A percentile compares a stretch with the other conserved stretches of the same genome.
phyloP scores from a whole-genome alignment of 1,140 invertebrate species.

The Saccostrea glomerata region DNA sequence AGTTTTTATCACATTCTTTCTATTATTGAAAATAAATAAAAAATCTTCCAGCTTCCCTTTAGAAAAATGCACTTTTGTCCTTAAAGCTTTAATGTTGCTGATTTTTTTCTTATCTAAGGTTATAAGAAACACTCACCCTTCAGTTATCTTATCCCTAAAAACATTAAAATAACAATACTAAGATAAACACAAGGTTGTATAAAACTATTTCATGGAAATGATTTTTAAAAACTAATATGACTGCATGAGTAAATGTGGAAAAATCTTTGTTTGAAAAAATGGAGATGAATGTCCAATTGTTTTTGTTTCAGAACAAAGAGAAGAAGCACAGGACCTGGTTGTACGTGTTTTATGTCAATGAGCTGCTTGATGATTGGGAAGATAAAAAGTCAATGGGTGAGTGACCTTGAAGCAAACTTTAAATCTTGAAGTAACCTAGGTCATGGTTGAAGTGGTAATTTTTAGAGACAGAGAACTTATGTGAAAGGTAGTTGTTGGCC shows the following conservation, averaged over 20 bases:
- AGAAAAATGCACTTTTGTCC: neutral
- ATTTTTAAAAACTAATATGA: too few relatives aligned
- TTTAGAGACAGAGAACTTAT: neutral
- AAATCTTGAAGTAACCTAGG: neutral
- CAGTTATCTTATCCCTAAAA: neutral
- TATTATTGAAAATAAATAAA: too few relatives aligned
- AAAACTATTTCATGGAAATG: too few relatives aligned
- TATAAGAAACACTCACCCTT: neutral
- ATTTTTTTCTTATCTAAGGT: neutral
- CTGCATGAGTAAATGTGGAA: too few relatives aligned
- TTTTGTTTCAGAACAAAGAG: constrained; percentile 88
- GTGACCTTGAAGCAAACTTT: constrained; percentile 29
- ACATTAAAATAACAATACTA: too few relatives aligned
- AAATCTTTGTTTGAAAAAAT: too few relatives aligned
- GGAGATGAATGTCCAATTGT: neutral
- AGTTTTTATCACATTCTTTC: too few relatives aligned
- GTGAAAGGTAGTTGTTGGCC: too few relatives aligned
- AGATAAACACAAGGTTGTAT: too few relatives aligned
- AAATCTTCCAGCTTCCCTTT: too few relatives aligned
- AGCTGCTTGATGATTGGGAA: constrained; percentile 96
- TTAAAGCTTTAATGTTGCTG: neutral
- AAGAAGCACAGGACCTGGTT: constrained; percentile 95
- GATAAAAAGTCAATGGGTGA: constrained; percentile 89
- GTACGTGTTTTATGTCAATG: constrained; percentile 93
- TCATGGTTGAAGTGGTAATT: neutral